Evolutionary conservation across 2,113 vertebrate species (phyloP), one percentile per base, ranked within the genome.

Genomic region (Triplophysa rosa): DNA sequence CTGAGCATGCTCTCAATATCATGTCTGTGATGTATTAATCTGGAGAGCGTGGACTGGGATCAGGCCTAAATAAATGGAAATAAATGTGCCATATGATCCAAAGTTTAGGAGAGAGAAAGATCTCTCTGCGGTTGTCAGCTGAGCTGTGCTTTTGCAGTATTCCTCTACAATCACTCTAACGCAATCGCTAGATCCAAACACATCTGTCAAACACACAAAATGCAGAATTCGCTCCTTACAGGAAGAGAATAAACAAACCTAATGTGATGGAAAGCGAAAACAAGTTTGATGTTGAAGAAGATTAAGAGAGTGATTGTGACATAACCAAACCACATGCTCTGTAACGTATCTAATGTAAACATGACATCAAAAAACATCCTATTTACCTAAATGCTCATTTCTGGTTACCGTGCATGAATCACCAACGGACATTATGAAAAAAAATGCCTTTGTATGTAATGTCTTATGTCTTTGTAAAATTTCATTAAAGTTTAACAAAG

Each of bases 1-100:
- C 54, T 42, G 6, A 16, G 40, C 52, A 59, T 69, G 66, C 23
- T 33, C 61, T 68, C 23, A 0, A 69, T 61, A 68, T 68, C 77
- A 68, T 59, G 33, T 67, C 75, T 37, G 75, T 40, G 63, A n/a
- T 77, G 29, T 66, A 77, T 54, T 77, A 56, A 67, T 56, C 42
- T 72, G n/a, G n/a, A 72, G 58, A 72, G 68, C 54, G 10, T 59
- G 13, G 33, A 42, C 12, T 7, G 9, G 54, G 19, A 2, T 19
- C 24, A 23, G 37, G 69, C 52, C 52, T 40, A 56, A 33, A 37
- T 21, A 71, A 56, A 64, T 11, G 19, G 19, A 66, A 54, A 54
- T 65, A 23, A 37, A 54, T 77, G 62, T 52, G 24, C 11, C 19
- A 3, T 54, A 16, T 54, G 14, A 21, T 58, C 6, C 54, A 56